phyloP scores from a whole-genome alignment of 2,888 invertebrate genomes.

The Heteromurus nitidus region DNA sequence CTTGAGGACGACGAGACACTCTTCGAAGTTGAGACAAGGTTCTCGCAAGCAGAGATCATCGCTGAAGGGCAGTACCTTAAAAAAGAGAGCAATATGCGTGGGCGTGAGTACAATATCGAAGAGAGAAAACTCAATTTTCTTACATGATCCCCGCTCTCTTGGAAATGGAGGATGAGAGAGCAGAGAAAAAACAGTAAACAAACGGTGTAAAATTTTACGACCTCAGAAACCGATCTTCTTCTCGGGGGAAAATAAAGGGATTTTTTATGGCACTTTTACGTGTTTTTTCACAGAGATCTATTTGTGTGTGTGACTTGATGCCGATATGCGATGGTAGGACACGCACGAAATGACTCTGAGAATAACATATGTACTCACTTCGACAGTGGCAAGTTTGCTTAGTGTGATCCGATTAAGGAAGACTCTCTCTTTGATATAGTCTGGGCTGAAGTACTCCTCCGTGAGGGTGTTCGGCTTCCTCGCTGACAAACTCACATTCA shows the following conservation, averaged over 20 bases:
- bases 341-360: no score
- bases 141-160: not conserved
- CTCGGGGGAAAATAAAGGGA: slow-evolving; percentile 34
- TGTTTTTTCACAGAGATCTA: slow-evolving; percentile 39
- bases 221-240: slow-evolving; percentile 40
- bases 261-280: slow-evolving; percentile 59
- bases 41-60: slow-evolving; percentile 97
- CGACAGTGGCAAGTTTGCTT: slow-evolving; percentile 90
- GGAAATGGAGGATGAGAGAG: not conserved
- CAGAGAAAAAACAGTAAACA: slow-evolving; percentile 39
- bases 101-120: not conserved
- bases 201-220: slow-evolving; percentile 54
- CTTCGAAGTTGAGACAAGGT: slow-evolving; percentile 95
- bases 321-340: no score
- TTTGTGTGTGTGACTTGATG: slow-evolving; percentile 35
- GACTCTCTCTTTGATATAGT: slow-evolving; percentile 93
- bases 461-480: slow-evolving; percentile 86
- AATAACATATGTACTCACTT: slow-evolving; percentile 77
- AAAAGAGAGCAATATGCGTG: slow-evolving; percentile 1
- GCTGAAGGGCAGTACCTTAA: slow-evolving; percentile 91
- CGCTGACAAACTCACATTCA: slow-evolving; percentile 96
- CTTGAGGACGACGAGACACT: slow-evolving; percentile 91
- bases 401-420: slow-evolving; percentile 92
- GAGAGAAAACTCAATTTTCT: no score
- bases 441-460: slow-evolving; percentile 86